Conservation (phyloP, 2,888 invertebrate genomes). For the Drosophila trichaetosa region DNA sequence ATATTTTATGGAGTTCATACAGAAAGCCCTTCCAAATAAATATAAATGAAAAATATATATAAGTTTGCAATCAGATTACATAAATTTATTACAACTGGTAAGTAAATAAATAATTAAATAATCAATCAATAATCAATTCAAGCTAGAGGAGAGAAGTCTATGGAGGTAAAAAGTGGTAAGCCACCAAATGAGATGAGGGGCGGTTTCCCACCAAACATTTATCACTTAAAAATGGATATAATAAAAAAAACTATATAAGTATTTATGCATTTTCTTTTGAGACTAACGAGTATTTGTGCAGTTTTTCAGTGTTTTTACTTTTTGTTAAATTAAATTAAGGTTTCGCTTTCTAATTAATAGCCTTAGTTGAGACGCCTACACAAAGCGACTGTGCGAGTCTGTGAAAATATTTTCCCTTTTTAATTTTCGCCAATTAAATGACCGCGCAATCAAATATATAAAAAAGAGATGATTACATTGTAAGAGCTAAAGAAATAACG, state of each 20-base stretch:
- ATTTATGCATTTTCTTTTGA: conserved; percentile 43
- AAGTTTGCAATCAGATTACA: neutral
- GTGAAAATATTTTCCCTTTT: conserved; percentile 74
- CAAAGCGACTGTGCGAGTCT: conserved; percentile 48
- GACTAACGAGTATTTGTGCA: conserved; percentile 43
- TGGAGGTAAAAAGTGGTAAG: neutral
- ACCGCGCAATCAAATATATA: conserved; percentile 48
- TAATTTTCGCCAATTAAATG: conserved; percentile 78
- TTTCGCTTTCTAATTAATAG: conserved; percentile 81
- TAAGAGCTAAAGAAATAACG: conserved; percentile 44
- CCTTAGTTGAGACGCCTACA: conserved; percentile 66
- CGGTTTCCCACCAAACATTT: conserved; percentile 8
- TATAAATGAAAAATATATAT: neutral
- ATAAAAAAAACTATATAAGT: conserved; percentile 7
- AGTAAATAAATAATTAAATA: neutral
- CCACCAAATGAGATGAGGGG: neutral
- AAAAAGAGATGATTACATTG: conserved; percentile 56
- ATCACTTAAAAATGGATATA: conserved; percentile 10
- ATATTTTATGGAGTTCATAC: no score
- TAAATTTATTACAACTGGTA: neutral
- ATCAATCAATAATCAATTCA: neutral
- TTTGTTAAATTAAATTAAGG: conserved; percentile 54
- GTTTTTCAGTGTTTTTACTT: conserved; percentile 20
- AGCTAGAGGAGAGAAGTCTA: neutral
- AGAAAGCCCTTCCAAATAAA: neutral